phyloP scores from a whole-genome alignment of 2,888 invertebrate species.

The Meiosimyza decipiens region DNA sequence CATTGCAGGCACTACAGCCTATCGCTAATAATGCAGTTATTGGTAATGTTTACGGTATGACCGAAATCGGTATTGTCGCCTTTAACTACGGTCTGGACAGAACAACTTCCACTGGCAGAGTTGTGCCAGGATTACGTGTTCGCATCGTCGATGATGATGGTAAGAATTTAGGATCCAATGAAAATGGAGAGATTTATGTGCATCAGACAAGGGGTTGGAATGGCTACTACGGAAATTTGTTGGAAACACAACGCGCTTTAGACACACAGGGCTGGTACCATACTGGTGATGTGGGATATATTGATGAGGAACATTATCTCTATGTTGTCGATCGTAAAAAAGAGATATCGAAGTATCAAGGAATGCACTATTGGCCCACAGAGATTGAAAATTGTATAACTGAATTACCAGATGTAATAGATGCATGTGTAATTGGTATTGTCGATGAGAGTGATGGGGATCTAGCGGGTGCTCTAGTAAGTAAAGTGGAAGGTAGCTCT shows the following conservation, averaged over 20 bases:
- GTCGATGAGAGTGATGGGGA: conserved; percentile 35
- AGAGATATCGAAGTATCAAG: conserved; percentile 56
- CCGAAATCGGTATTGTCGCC: conserved; percentile 48
- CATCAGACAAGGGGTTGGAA: conserved; percentile 47
- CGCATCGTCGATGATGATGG: conserved; percentile 53
- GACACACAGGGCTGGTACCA: conserved; percentile 55
- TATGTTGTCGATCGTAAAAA: conserved; percentile 57
- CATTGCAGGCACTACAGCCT: conserved; percentile 33
- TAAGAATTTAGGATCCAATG: conserved; percentile 45
- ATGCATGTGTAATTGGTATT: conserved; percentile 40
- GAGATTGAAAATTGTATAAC: conserved; percentile 39
- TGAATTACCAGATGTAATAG: conserved; percentile 37
- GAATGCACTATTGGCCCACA: conserved; percentile 41
- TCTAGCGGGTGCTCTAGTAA: conserved; percentile 57
- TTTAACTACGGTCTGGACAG: conserved; percentile 42
- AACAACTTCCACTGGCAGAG: conserved; percentile 48
- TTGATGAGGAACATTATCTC: conserved; percentile 55
- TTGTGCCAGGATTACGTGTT: conserved; percentile 42
- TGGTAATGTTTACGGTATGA: conserved; percentile 53
- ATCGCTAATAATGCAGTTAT: conserved; percentile 48
- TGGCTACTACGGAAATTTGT: conserved; percentile 55
- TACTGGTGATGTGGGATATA: conserved; percentile 59
- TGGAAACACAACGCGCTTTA: conserved; percentile 45
- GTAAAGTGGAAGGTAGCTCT: conserved; percentile 48
- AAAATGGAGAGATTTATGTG: conserved; percentile 55